Evolutionary conservation across 2,113 vertebrate genomes (phyloP), one percentile per base, ranked within the genome.

Genomic region (Phocoena sinus): DNA sequence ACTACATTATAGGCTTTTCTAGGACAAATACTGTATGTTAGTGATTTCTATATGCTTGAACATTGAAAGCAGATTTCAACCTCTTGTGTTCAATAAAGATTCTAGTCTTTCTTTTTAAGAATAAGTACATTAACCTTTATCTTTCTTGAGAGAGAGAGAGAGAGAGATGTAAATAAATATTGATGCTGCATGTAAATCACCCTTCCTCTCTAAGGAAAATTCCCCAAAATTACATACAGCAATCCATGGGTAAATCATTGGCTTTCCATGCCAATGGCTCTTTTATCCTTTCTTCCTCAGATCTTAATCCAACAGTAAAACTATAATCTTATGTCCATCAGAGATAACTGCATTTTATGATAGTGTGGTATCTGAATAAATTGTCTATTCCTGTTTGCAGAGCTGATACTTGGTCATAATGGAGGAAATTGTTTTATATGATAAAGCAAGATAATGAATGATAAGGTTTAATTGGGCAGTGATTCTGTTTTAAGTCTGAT

Each of bases 401-500:
- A 95, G 76, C 33, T 82, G 12, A 68, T 87, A 13, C 53, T 63
- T 73, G 47, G 47, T 70, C 91, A 76, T 68, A 77, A 63, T 21
- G 23, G 44, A 97, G 36, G 74, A 94, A 81, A 94, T 96, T 98
- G 58, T 92, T 95, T 96, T 79, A 25, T 94, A 83, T 33, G 44
- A 73, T 85, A 89, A 98, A 93, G 89, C 50, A 91, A 81, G 80
- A 74, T 91, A 96, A 96, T 93, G 38, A 98, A 89, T 95, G 82
- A 92, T 95, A 70, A 91, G 33, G 50, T 94, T 97, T 96, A 96
- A 98, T 96, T 97, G 96, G 93, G 60, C 63, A 41, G 56, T 89
- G 77, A 97, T 97, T 96, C 87, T 92, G 80, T 94, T 97, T 97
- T 91, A 97, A 97, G 87, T 94, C 67, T 98, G 89, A 97, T 95